Conservation (phyloP, 2,113 vertebrate species). For the Gadus macrocephalus region DNA sequence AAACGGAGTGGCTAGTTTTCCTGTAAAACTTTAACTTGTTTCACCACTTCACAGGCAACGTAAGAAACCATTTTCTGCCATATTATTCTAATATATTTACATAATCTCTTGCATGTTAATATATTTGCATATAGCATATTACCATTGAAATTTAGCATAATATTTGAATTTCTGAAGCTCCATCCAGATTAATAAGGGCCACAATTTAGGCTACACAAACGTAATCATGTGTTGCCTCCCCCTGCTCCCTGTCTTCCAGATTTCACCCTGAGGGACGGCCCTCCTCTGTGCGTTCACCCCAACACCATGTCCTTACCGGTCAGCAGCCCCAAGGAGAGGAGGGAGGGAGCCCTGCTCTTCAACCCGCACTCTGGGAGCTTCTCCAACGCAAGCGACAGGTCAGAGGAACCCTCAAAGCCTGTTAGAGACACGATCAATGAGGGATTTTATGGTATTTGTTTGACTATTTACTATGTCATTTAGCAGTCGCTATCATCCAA, state of each 20-base stretch:
- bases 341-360: conserved; percentile 58
- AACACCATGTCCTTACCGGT: conserved; percentile 73
- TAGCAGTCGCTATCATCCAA: no score
- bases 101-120: not conserved
- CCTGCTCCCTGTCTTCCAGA: conserved; percentile 58
- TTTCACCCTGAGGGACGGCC: conserved; percentile 78
- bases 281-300: conserved; percentile 37
- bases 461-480: not conserved
- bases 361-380: conserved; percentile 72
- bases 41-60: no score
- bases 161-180: not conserved
- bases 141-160: no score
- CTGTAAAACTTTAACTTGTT: no score
- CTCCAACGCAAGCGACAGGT: conserved; percentile 79
- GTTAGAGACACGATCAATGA: not conserved
- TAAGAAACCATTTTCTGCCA: no score
- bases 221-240: not conserved
- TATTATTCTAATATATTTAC: not conserved
- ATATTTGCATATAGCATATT: no score
- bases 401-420: not conserved
- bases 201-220: not conserved
- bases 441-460: not conserved
- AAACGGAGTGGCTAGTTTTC: not conserved
- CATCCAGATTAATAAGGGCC: no score
- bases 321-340: conserved; percentile 65